Conservation (phyloP, 2,113 vertebrate genomes). For the Corvus cornix region DNA sequence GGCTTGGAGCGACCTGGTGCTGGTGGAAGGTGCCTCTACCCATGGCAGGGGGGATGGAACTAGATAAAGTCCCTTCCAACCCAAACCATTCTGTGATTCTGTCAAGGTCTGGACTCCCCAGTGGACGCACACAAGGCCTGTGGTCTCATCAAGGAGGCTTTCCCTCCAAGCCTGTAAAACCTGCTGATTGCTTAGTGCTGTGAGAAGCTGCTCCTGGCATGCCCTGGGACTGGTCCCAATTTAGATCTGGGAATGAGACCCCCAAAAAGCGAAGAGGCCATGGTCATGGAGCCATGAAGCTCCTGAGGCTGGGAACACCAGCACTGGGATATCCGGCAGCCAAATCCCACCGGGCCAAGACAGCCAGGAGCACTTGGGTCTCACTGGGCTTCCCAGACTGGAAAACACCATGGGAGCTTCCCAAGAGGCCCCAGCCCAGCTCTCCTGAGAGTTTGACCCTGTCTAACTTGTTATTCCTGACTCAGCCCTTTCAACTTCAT, state of each 20-base stretch:
- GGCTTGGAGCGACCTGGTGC: neutral
- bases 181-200: neutral
- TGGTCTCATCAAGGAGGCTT: neutral
- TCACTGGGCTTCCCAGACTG: neutral
- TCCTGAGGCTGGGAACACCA: neutral
- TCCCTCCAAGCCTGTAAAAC: neutral
- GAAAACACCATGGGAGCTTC: neutral
- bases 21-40: neutral
- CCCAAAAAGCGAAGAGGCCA: neutral
- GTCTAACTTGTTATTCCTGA: neutral
- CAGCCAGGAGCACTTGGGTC: neutral
- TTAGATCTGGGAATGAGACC: neutral
- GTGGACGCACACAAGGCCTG: neutral
- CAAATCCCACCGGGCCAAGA: rapidly evolving
- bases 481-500: neutral
- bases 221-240: neutral
- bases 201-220: neutral
- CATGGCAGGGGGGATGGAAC: neutral
- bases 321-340: neutral
- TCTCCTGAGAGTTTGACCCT: neutral
- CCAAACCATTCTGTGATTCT: neutral
- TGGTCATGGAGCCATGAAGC: neutral
- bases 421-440: neutral
- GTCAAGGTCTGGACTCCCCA: neutral
- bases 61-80: neutral